Conservation (phyloP, 2,888 invertebrate species). For the Diachrysia chrysitis region DNA sequence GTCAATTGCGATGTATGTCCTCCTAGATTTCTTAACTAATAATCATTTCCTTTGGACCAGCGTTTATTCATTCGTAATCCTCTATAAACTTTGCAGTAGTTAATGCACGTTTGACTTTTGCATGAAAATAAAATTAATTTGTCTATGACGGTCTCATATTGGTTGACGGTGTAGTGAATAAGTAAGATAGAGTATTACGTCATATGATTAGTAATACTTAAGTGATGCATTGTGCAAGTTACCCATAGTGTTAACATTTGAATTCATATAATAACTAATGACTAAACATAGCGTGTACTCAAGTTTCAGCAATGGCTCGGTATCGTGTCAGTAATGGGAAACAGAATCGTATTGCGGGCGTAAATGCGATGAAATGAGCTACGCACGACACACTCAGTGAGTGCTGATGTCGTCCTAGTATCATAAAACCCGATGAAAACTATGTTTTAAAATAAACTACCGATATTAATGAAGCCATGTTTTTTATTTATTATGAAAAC, state of each 20-base stretch:
- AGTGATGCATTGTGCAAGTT: neutral
- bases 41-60: constrained; percentile 45
- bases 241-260: constrained; percentile 6
- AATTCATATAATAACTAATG: constrained; percentile 1
- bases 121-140: neutral
- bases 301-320: constrained; percentile 30
- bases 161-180: neutral
- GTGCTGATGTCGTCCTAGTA: constrained; percentile 34
- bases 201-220: neutral
- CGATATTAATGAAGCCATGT: neutral
- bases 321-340: constrained; percentile 51
- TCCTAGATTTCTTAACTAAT: constrained; percentile 47
- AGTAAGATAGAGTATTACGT: neutral
- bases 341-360: constrained; percentile 44
- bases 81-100: neutral
- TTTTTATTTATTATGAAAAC: too few relatives aligned
- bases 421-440: neutral
- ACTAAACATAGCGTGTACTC: constrained; percentile 2
- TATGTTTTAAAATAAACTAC: too few relatives aligned
- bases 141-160: too few relatives aligned
- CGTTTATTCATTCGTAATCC: constrained; percentile 6
- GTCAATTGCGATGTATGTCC: constrained; percentile 46
- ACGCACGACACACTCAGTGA: constrained; percentile 50
- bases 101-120: neutral
- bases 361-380: constrained; percentile 54